Evolutionary conservation across 1,140 invertebrate species (phyloP), one percentile per base, ranked within the genome.

Genomic region (Planococcus citri): DNA sequence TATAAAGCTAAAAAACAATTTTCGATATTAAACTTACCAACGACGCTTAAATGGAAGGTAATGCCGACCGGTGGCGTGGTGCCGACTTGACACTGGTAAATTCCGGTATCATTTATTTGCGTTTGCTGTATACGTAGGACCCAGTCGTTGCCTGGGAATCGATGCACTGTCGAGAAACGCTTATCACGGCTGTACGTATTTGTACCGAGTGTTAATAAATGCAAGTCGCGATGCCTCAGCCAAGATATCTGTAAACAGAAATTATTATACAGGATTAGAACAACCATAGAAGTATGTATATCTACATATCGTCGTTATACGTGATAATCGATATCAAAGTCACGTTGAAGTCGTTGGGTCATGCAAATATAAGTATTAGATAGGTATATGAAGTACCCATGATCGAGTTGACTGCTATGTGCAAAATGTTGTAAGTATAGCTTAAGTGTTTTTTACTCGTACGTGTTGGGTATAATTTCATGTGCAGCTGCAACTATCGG

Each of bases 51-150:
- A 73, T 85, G 85, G 76, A 89, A 90, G 51, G 88, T 87, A 75
- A 87, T 82, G 74, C 88, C 90, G 74, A 91, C 90, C 78, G 91
- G 91, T 12, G 90, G 89, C 76, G 91, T 89, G 0, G 89, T 91
- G 71, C 88, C 90, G 8, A 92, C 89, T 80, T 92, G 90, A 76
- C 90, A 92, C 76, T 92, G 90, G 76, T 91, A 92, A 3, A 84
- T 84, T 14, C 83, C 84, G 25, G 81, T 80, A 78, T 92, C 90
- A 4, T 88, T 79, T 0, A 87, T 83, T 76, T 90, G 89, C 0
- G 89, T 87, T n/a, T 89, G 90, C 33, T 86, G 86, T 61, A 93
- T 87, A 73, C 90, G 85, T 70, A 93, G 76, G 21, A 90, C 90
- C 91, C 91, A 93, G 77, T 91, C 89, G 75, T 92, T 88, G 20